Evolutionary conservation across 2,888 invertebrate genomes (phyloP), one percentile per base, ranked within the genome.

Genomic region (Amphipoea oculea): DNA sequence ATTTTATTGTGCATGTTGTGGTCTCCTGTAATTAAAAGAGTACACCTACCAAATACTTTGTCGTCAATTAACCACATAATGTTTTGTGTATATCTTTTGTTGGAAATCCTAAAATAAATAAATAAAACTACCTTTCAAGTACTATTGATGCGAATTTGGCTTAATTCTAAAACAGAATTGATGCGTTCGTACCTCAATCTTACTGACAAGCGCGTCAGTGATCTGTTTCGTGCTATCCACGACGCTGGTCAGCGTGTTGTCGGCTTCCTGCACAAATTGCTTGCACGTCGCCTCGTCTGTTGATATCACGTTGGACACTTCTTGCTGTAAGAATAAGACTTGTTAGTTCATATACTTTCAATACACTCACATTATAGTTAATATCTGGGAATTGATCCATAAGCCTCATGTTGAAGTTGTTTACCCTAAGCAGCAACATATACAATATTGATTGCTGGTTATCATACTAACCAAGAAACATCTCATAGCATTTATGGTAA

Each of bases 161-260:
- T 23, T 57, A 23, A 23, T 57, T 23, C 0, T 57, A 57, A 57
- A 57, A 57, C 2, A 0, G 4, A 57, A 57, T 57, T 23, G 4
- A 11, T 4, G 57, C 9, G 1, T 57, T 57, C 57, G 86, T 74
- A 95, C 95, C 92, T 93, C 91, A 17, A 93, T 86, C 4, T 81
- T 89, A 0, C 70, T 57, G 0, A 92, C 67, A 20, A 93, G 82
- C 0, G 83, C 75, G 23, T 92, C 89, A 42, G 93, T 54, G 0
- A 89, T 83, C 0, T 62, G 72, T n/a, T 86, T 85, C 62, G 90
- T 91, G 71, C 57, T 73, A 4, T 74, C 48, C 0, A 91, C 78
- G 0, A 92, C 79, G n/a, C 76, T 73, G 0, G 77, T 48, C 0
- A 93, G 79, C 7, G 89, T 82, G 0, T 73, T 74, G 62, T 88